phyloP scores from a whole-genome alignment of 2,888 invertebrate species.

The Lamellibrachia satsuma region DNA sequence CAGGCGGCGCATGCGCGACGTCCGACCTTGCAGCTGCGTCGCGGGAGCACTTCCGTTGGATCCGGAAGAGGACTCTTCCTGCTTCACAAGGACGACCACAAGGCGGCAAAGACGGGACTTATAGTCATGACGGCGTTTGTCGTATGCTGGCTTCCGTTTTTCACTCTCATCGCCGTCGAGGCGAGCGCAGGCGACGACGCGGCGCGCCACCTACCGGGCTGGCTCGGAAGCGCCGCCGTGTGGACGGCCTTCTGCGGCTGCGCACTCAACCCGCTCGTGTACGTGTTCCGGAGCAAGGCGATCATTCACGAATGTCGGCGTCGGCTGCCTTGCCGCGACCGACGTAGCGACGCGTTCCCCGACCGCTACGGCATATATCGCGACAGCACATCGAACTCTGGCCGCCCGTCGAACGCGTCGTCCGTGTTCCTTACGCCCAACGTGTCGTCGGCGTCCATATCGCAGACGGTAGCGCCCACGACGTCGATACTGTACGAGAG shows the following conservation, averaged over 20 bases:
- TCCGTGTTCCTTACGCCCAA: constrained; percentile 7
- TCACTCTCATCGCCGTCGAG: constrained; percentile 48
- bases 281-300: constrained; percentile 73
- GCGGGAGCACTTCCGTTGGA: constrained; percentile 50
- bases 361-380: background rate
- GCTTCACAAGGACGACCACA: constrained; percentile 84
- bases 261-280: constrained; percentile 78
- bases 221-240: constrained; percentile 65
- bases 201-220: constrained; percentile 28
- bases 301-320: constrained; percentile 28
- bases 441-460: background rate
- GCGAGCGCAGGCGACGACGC: constrained; percentile 40
- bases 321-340: background rate
- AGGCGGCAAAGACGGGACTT: constrained; percentile 86
- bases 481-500: background rate
- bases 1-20: constrained; percentile 83
- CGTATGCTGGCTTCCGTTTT: constrained; percentile 71
- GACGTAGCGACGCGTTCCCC: background rate
- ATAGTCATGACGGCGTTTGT: constrained; percentile 78
- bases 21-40: constrained; percentile 87
- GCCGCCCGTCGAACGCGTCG: background rate
- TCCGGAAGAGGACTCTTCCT: constrained; percentile 59
- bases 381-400: background rate
- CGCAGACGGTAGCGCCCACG: background rate
- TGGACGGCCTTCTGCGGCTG: constrained; percentile 72